Evolutionary conservation across 92 coral and sea anemone genomes (phyloP).

Genomic region (Porites lobata): DNA sequence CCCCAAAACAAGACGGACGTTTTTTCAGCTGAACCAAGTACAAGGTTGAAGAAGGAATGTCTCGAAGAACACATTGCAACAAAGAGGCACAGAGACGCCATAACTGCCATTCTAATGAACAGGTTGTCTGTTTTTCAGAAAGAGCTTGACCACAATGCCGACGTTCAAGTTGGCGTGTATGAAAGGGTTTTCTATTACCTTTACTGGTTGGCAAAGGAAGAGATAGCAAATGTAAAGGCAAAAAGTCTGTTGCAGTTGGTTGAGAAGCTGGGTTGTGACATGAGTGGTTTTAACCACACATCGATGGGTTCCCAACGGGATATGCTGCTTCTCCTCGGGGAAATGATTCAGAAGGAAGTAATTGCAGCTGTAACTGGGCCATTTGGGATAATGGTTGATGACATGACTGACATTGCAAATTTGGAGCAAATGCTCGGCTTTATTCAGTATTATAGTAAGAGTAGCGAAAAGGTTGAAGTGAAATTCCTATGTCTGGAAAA

Average conservation of each 20-base stretch:
- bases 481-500: slow-evolving; percentile 43
- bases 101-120: slow-evolving; percentile 36
- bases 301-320: slow-evolving; percentile 2
- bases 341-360: slow-evolving; percentile 23
- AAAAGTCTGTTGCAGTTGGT: slow-evolving; percentile 48
- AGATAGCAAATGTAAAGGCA: slow-evolving; percentile 40
- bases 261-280: slow-evolving; percentile 55
- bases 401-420: slow-evolving; percentile 18
- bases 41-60: slow-evolving; percentile 31
- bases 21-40: slow-evolving; percentile 36
- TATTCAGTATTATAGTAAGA: slow-evolving; percentile 36
- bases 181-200: slow-evolving; percentile 29
- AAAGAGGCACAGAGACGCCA: slow-evolving; percentile 31
- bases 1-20: slow-evolving; percentile 27
- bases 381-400: slow-evolving; percentile 15
- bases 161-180: slow-evolving; percentile 27
- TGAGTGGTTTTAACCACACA: slow-evolving; percentile 19
- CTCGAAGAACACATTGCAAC: slow-evolving; percentile 47
- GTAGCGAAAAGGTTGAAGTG: slow-evolving; percentile 39
- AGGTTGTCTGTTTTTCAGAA: slow-evolving; percentile 45
- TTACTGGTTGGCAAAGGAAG: slow-evolving; percentile 52
- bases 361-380: slow-evolving; percentile 34
- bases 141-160: slow-evolving; percentile 34
- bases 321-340: slow-evolving; percentile 20
- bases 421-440: slow-evolving; percentile 47